Base-by-base conservation (phyloP, 35 echinoderm and acorn worm species). In the Holothuria glaberrima region DNA sequence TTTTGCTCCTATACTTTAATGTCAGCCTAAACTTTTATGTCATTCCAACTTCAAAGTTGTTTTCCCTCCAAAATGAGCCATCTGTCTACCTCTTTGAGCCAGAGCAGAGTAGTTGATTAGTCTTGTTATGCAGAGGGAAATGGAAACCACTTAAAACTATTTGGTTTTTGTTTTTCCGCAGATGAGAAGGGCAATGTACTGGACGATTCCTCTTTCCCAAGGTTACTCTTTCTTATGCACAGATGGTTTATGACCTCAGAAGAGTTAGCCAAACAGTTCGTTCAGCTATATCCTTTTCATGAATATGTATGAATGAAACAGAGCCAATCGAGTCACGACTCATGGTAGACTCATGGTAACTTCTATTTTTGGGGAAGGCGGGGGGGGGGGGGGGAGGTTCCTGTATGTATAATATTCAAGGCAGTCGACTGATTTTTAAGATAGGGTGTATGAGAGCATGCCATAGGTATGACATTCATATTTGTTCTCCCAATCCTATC, bases 171-270 rank as follows among this genome's bases (percentile, higher is more conserved):
- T 45, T 84, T 34, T 80, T 48, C 86, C 87, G 64, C 93, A 99
- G 97, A 99, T 99, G 97, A 99, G 44, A 82, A 94, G 58, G 97
- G 97, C 19, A 74, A 72, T 9, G 82, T 99, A 57, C 63, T 98
- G 28, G 97, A 99, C 25, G 91, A 99, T 22, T 94, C 95, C 5
- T 87, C 95, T 45, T 54, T 54, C 13, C 97, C 97, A 46, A 90
- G 93, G 44, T 91, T 99, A 64, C 88, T 99, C 4, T 99, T 99
- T 74, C 91, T 92, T 3, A 99, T 99, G 97, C 97, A 99, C 80
- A 92, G 94, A 66, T 99, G 97, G 97, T 95, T 99, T 71, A 91
- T 94, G 86, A 74, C 93, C 58, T 99, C 97, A 73, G 86, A 99
- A 75, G 97, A 99, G 30, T 77, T 99, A 18, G 93, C 93, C 1